Percentiles rank a stretch among this genome's conserved stretches.
phyloP scores from a whole-genome alignment of 2,113 vertebrate species.

The Scopus umbretta region DNA sequence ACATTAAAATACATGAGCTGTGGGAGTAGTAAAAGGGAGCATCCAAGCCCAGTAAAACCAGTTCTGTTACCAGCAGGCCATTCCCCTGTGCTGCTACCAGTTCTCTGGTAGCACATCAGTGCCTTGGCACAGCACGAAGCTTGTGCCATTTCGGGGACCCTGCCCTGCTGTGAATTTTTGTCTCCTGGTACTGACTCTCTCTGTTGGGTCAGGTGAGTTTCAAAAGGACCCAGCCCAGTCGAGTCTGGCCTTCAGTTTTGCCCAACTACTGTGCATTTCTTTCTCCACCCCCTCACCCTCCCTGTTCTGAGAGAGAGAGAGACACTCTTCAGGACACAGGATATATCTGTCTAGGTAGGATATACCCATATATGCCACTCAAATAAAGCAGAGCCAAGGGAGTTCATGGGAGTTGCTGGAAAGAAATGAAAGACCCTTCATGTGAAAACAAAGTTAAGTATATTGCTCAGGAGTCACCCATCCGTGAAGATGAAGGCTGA shows the following conservation, averaged over 20 bases:
- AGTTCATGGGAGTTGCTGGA: not conserved
- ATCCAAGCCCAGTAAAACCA: not conserved
- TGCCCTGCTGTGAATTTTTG: not conserved
- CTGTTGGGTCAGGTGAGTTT: not conserved
- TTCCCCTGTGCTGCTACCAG: not conserved
- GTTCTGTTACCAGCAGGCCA: rapidly evolving
- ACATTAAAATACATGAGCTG: not conserved
- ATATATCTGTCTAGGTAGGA: not conserved
- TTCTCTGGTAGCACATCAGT: not conserved
- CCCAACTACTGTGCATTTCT: not conserved
- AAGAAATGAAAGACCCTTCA: not conserved
- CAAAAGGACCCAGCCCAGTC: not conserved
- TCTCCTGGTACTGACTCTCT: not conserved
- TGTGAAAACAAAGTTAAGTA: not conserved
- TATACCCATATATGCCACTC: not conserved
- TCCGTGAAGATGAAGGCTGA: not conserved
- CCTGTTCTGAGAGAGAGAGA: no score
- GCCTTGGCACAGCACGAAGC: not conserved
- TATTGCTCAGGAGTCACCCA: not conserved
- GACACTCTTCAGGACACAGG: not conserved
- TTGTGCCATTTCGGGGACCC: not conserved
- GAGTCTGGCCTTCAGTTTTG: not conserved
- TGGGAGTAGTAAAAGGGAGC: not conserved
- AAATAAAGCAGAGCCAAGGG: not conserved
- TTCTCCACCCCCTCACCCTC: no score